Conservation (phyloP, 2,888 invertebrate genomes). For the Melinaea menophilus region DNA sequence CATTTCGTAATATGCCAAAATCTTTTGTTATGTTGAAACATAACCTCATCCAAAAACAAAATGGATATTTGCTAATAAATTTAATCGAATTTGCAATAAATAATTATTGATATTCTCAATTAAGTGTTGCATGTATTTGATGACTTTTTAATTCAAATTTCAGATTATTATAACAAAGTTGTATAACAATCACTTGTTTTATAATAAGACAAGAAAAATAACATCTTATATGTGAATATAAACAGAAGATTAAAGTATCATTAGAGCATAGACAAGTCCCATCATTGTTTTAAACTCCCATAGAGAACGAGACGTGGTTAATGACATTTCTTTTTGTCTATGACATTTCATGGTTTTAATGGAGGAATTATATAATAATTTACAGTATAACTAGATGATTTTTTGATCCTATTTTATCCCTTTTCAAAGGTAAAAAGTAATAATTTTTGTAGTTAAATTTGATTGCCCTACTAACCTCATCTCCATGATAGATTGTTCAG, state of each 20-base stretch:
- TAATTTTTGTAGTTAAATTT: too few relatives aligned
- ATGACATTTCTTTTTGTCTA: constrained; percentile 12
- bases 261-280: neutral
- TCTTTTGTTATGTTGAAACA: neutral
- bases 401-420: too few relatives aligned
- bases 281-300: constrained; percentile 23
- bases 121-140: constrained; percentile 7
- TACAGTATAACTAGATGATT: too few relatives aligned
- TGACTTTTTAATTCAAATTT: neutral
- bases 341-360: neutral
- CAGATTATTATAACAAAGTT: too few relatives aligned
- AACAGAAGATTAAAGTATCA: too few relatives aligned
- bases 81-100: constrained; percentile 5
- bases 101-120: constrained; percentile 9
- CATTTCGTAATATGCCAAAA: neutral
- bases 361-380: too few relatives aligned
- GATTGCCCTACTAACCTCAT: too few relatives aligned
- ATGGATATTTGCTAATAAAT: neutral
- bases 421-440: too few relatives aligned
- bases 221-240: too few relatives aligned
- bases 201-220: too few relatives aligned
- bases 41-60: neutral
- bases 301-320: constrained; percentile 20
- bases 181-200: too few relatives aligned
- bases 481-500: constrained; percentile 22